phyloP scores from a whole-genome alignment of 2,797 vertebrate species.

The Falco cherrug region DNA sequence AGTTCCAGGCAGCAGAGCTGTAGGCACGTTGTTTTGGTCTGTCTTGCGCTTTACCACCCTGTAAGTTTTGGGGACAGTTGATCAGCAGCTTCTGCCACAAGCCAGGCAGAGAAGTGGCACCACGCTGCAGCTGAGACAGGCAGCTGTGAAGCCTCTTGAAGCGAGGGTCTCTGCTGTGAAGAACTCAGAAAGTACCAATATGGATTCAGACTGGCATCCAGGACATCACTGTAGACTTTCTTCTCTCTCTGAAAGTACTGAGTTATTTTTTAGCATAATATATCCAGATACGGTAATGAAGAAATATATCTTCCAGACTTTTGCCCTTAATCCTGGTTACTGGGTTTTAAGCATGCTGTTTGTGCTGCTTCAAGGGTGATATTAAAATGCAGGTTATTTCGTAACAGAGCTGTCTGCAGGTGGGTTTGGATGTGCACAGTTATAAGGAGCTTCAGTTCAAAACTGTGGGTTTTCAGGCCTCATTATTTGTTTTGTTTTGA shows the following conservation, averaged over 20 bases:
- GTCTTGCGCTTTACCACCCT: not conserved
- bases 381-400: constrained; percentile 20
- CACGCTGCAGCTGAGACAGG: not conserved
- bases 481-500: not conserved
- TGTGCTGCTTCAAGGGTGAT: not conserved
- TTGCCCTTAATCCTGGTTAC: not conserved
- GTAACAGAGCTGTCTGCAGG: not conserved
- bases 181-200: not conserved
- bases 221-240: not conserved
- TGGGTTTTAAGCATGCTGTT: constrained; percentile 5
- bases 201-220: not conserved
- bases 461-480: not conserved
- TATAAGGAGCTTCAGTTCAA: not conserved
- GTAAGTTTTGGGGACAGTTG: not conserved
- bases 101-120: not conserved
- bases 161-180: not conserved
- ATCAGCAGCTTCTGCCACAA: not conserved
- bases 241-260: not conserved
- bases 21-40: not conserved
- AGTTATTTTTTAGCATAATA: not conserved
- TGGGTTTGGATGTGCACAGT: not conserved
- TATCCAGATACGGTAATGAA: not conserved
- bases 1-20: not conserved
- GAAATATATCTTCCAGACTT: not conserved
- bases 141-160: not conserved